phyloP scores from a whole-genome alignment of 2,113 vertebrate genomes.

The Megalops atlanticus region DNA sequence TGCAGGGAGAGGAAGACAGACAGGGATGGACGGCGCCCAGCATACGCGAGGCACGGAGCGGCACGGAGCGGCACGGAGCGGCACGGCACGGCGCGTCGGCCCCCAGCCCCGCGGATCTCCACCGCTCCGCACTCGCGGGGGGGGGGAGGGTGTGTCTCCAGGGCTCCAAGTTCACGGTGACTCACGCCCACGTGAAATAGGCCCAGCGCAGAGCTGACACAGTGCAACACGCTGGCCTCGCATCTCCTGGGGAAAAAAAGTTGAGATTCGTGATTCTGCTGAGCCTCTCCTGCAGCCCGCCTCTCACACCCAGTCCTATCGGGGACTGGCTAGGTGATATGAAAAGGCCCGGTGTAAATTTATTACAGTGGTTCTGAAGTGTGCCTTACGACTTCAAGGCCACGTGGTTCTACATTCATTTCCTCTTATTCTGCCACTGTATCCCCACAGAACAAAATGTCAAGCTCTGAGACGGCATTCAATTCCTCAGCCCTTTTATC shows the following conservation, averaged over 20 bases:
- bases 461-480: too few species aligned
- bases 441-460: too few species aligned
- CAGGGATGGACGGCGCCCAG: slow-evolving; percentile 65
- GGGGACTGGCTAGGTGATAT: too few species aligned
- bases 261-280: background rate
- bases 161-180: background rate
- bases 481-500: too few species aligned
- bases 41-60: slow-evolving; percentile 64
- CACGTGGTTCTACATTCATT: too few species aligned
- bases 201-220: background rate
- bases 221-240: background rate
- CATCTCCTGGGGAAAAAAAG: background rate
- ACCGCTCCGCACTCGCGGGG: background rate
- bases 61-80: slow-evolving; percentile 23
- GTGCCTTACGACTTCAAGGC: too few species aligned
- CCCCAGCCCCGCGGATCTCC: background rate
- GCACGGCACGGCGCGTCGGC: too few species aligned
- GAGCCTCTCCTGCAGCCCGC: background rate
- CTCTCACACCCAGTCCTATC: too few species aligned
- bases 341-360: too few species aligned
- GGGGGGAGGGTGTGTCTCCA: background rate
- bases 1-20: slow-evolving; percentile 44
- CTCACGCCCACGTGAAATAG: background rate
- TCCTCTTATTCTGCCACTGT: too few species aligned
- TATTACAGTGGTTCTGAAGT: too few species aligned